Percentiles rank a stretch among this genome's conserved stretches.
These are phyloP conservation scores for Operophtera brumata DNA, from an alignment of 2,888 invertebrate species.

Conservation along the genomic window DNA sequence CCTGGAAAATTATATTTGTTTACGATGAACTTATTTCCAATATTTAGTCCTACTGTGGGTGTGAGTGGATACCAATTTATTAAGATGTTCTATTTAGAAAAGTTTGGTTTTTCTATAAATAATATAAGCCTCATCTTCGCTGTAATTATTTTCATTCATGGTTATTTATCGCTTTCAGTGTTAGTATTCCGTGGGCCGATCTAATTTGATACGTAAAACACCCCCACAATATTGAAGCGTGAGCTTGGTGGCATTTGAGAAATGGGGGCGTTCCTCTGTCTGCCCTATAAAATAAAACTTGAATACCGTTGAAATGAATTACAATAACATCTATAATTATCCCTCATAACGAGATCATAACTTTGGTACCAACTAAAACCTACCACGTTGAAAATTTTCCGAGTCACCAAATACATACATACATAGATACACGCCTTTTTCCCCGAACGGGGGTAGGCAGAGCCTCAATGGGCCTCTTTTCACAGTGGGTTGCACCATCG, in stretches of 20 bases:
- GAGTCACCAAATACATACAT: too few relatives aligned
- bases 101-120: slow-evolving; percentile 15
- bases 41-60: background rate
- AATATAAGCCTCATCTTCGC: slow-evolving; percentile 20
- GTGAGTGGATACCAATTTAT: background rate
- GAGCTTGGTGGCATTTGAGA: slow-evolving; percentile 57
- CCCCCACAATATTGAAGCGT: slow-evolving; percentile 56
- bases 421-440: too few relatives aligned
- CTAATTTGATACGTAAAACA: slow-evolving; percentile 43
- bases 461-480: too few relatives aligned
- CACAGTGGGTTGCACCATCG: too few relatives aligned
- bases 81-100: background rate
- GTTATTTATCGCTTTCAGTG: slow-evolving; percentile 7
- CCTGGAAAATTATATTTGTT: background rate
- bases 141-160: slow-evolving; percentile 20
- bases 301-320: slow-evolving; percentile 1
- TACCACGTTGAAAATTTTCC: too few relatives aligned
- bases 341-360: too few relatives aligned
- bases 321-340: too few relatives aligned
- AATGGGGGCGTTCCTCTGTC: slow-evolving; percentile 51
- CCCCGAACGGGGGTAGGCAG: too few relatives aligned
- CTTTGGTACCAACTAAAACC: too few relatives aligned
- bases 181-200: slow-evolving; percentile 37
- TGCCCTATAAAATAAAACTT: slow-evolving; percentile 41
- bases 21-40: background rate